Conservation (phyloP, 2,888 invertebrate genomes). For the Drosophila subquinaria region DNA sequence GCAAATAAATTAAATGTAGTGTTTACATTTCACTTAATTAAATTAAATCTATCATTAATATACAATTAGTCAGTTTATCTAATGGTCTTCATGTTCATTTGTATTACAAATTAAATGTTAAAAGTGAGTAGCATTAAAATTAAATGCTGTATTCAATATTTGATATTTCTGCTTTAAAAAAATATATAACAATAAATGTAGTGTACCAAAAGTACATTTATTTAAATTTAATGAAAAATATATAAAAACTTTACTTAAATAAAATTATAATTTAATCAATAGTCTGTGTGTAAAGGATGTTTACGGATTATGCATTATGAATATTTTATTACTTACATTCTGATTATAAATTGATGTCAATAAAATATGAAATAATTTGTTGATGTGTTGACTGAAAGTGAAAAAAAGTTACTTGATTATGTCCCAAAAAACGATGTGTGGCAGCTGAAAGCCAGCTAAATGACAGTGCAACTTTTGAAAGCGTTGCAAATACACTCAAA, state of each 20-base stretch:
- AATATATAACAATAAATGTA: too few species aligned
- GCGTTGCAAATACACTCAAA: neutral
- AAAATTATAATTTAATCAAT: too few species aligned
- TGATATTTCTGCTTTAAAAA: too few species aligned
- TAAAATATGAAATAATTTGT: slow-evolving; percentile 14
- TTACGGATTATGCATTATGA: too few species aligned
- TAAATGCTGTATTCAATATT: too few species aligned
- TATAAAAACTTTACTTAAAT: too few species aligned
- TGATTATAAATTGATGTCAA: slow-evolving; percentile 1
- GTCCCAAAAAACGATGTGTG: neutral
- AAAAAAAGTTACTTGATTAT: slow-evolving; percentile 8
- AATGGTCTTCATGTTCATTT: neutral
- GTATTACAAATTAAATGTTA: too few species aligned
- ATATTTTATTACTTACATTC: neutral
- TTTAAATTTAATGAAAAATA: too few species aligned
- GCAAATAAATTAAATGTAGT: neutral
- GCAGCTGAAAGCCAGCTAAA: slow-evolving; percentile 5
- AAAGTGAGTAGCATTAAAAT: too few species aligned
- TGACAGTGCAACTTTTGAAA: slow-evolving; percentile 15
- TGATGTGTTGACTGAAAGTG: slow-evolving; percentile 1
- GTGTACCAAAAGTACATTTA: too few species aligned
- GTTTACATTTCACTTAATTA: neutral
- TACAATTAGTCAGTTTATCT: neutral
- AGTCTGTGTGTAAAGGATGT: too few species aligned
- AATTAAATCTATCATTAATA: neutral